These are phyloP conservation scores for Drosophila pseudoobscura DNA, from an alignment of 1,140 invertebrate genomes.

Conservation along the genomic window DNA sequence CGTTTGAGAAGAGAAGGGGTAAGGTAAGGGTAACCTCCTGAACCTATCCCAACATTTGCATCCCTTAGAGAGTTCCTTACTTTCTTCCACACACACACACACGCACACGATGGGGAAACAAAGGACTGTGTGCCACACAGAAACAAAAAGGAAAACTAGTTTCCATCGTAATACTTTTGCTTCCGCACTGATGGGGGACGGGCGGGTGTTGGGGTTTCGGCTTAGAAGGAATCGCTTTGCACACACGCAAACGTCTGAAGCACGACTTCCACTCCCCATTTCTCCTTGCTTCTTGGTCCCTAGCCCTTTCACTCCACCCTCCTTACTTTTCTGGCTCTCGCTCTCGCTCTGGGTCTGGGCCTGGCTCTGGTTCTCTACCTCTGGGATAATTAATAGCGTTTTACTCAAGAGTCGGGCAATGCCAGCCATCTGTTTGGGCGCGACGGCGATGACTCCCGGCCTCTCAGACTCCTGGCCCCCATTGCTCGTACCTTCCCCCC, in stretches of 20 bases:
- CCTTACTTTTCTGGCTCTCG: conserved; percentile 5
- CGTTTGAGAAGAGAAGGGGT: no score
- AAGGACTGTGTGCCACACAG: conserved; percentile 20
- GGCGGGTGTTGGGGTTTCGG: conserved; percentile 22
- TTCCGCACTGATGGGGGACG: conserved; percentile 54
- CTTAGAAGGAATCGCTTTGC: conserved; percentile 32
- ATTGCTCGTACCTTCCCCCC: conserved; percentile 23
- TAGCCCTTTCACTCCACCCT: conserved; percentile 14
- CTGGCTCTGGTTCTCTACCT: background rate
- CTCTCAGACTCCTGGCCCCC: conserved; percentile 4
- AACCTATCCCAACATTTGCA: no score
- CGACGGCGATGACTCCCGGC: no score
- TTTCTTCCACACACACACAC: conserved; percentile 7
- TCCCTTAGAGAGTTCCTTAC: background rate
- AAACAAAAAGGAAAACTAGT: conserved; percentile 40
- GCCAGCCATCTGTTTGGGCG: conserved; percentile 72
- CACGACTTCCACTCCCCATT: conserved; percentile 7
- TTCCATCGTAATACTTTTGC: conserved; percentile 66
- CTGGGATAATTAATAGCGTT: conserved; percentile 77
- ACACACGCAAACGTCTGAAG: conserved; percentile 28
- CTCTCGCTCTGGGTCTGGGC: no score
- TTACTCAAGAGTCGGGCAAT: conserved; percentile 75
- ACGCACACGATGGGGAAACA: conserved; percentile 3
- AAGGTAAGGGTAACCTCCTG: no score
- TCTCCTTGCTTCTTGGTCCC: background rate